phyloP scores from a whole-genome alignment of 2,113 vertebrate genomes.

The Geothlypis trichas region DNA sequence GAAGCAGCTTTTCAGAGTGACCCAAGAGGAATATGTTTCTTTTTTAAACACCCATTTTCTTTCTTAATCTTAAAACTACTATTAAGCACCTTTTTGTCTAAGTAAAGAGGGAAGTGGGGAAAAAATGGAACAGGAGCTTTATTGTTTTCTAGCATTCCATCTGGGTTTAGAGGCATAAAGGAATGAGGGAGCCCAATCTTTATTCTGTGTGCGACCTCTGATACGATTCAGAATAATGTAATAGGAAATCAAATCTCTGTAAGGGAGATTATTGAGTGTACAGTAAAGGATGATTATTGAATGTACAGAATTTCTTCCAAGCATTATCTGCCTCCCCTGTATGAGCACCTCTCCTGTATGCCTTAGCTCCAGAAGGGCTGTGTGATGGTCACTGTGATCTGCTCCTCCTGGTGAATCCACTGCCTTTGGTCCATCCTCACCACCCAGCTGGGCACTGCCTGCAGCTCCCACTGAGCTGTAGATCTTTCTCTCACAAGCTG shows the following conservation, averaged over 20 bases:
- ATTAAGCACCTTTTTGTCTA: constrained; percentile 11
- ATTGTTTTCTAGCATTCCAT: background rate
- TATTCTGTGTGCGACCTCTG: background rate
- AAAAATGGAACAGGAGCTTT: background rate
- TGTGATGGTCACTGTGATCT: background rate
- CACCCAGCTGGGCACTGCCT: background rate
- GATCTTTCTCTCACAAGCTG: background rate
- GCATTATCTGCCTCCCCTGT: background rate
- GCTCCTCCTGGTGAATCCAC: accelerated
- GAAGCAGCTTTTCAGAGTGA: constrained; percentile 24
- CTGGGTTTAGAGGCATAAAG: background rate
- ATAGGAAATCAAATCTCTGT: constrained; percentile 4
- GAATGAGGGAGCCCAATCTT: background rate
- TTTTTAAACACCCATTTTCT: constrained; percentile 39
- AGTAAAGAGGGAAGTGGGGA: accelerated
- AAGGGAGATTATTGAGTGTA: background rate
- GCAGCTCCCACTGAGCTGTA: background rate
- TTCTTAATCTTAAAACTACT: background rate
- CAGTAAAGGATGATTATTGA: background rate
- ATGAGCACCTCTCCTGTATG: background rate
- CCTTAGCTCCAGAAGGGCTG: background rate
- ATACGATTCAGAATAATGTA: background rate
- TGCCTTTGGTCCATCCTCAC: background rate
- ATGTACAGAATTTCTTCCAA: background rate
- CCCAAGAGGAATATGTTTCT: constrained; percentile 42